Conservation (phyloP, 2,797 vertebrate species). For the Lateolabrax maculatus region DNA sequence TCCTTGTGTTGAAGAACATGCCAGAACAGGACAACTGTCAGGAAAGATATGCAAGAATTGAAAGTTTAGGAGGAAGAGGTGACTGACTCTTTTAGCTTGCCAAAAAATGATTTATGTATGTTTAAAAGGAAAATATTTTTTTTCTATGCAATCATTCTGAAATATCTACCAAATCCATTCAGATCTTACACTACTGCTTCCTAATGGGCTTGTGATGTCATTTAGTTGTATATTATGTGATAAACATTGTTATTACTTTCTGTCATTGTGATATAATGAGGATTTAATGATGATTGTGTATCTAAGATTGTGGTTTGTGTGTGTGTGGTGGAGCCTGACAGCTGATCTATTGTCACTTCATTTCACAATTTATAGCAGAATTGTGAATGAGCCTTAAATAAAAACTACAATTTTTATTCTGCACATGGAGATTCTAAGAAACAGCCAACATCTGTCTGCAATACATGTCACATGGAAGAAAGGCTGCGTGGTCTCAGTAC, state of each 20-base stretch:
- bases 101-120: slow-evolving; percentile 63
- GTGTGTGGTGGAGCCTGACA: slow-evolving; percentile 6
- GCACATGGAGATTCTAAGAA: slow-evolving; percentile 1
- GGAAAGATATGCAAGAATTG: slow-evolving; percentile 68
- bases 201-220: slow-evolving; percentile 22
- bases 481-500: not conserved
- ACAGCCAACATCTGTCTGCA: slow-evolving; percentile 38
- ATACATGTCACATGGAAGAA: slow-evolving; percentile 1
- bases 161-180: slow-evolving; percentile 28
- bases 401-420: not conserved
- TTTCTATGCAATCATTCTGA: slow-evolving; percentile 9
- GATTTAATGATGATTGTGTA: slow-evolving; percentile 22
- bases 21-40: slow-evolving; percentile 61
- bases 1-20: slow-evolving; percentile 57
- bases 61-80: slow-evolving; percentile 46
- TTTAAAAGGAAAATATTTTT: slow-evolving; percentile 34
- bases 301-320: slow-evolving; percentile 6
- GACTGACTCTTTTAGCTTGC: slow-evolving; percentile 62
- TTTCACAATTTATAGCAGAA: slow-evolving; percentile 21
- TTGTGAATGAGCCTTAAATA: slow-evolving; percentile 28
- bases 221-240: slow-evolving; percentile 25
- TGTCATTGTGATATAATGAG: slow-evolving; percentile 11
- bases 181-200: slow-evolving; percentile 9
- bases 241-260: slow-evolving; percentile 23
- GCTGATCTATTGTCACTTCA: slow-evolving; percentile 13